Conservation (phyloP, 1,140 invertebrate genomes). For the Coenobita brevimanus region DNA sequence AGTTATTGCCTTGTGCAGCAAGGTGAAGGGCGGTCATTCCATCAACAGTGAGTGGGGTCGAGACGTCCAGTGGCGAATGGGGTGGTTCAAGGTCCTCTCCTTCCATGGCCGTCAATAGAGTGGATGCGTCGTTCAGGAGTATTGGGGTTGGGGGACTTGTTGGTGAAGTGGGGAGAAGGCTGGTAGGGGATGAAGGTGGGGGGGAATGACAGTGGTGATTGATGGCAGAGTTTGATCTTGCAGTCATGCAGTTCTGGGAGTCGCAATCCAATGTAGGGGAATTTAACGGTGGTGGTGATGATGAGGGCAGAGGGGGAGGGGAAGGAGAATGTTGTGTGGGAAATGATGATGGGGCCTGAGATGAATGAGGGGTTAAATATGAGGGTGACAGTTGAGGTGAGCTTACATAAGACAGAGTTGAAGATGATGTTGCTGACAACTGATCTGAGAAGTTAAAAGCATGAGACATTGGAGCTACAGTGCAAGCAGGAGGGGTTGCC, state of each 20-base stretch:
- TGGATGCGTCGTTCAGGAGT: slow-evolving; percentile 35
- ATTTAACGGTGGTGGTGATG: slow-evolving; percentile 32
- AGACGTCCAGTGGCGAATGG: slow-evolving; percentile 61
- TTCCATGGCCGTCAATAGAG: slow-evolving; percentile 41
- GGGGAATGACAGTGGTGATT: background rate
- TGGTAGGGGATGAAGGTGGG: background rate
- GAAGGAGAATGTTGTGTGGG: background rate
- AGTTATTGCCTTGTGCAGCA: slow-evolving; percentile 64
- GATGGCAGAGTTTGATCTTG: background rate
- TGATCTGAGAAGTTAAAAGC: slow-evolving; percentile 19
- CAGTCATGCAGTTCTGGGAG: slow-evolving; percentile 14
- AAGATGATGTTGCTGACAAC: background rate
- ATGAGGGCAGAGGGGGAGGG: slow-evolving; percentile 39
- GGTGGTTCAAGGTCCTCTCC: slow-evolving; percentile 58
- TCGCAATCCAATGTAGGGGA: background rate
- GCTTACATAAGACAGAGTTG: background rate
- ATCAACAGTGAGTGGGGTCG: slow-evolving; percentile 62
- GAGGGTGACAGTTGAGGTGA: background rate
- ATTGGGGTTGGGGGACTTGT: slow-evolving; percentile 44
- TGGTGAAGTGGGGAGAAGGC: background rate
- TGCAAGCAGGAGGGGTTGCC: slow-evolving; percentile 4
- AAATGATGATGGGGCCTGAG: background rate
- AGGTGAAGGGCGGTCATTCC: slow-evolving; percentile 65
- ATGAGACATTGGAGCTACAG: background rate
- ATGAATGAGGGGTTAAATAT: no score